Conservation (phyloP, 2,113 vertebrate species). For the Glareola pratincola region DNA sequence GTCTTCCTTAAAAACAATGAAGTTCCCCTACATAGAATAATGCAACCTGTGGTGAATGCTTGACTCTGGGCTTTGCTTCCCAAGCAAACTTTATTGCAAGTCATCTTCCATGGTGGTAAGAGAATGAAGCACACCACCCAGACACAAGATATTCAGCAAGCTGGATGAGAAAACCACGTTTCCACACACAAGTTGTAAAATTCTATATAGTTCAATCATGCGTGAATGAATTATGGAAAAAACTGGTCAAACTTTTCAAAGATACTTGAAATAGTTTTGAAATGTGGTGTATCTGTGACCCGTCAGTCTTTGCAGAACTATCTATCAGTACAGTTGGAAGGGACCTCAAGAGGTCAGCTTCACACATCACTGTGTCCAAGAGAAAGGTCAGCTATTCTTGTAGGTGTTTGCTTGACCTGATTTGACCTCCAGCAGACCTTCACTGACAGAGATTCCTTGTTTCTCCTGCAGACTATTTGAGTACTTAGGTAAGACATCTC, state of each 20-base stretch:
- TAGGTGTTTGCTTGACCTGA: background rate
- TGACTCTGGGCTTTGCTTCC: background rate
- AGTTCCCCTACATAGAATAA: background rate
- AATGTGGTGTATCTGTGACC: background rate
- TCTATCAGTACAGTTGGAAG: background rate
- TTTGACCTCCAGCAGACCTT: background rate
- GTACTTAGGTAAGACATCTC: background rate
- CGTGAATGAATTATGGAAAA: background rate
- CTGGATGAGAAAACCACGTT: background rate
- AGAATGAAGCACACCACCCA: background rate
- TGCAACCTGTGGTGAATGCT: background rate
- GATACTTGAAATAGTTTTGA: background rate
- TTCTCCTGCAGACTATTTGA: background rate
- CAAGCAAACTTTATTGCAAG: background rate
- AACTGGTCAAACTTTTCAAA: background rate
- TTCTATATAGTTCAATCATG: background rate
- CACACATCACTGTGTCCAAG: background rate
- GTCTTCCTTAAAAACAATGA: background rate
- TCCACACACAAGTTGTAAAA: background rate
- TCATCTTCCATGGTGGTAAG: background rate
- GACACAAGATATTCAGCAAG: background rate
- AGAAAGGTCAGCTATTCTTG: background rate
- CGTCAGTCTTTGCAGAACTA: background rate
- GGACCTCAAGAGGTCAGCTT: background rate
- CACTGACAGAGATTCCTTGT: background rate